Evolutionary conservation across 1,140 invertebrate species (phyloP).

Genomic region (Streblospio benedicti): DNA sequence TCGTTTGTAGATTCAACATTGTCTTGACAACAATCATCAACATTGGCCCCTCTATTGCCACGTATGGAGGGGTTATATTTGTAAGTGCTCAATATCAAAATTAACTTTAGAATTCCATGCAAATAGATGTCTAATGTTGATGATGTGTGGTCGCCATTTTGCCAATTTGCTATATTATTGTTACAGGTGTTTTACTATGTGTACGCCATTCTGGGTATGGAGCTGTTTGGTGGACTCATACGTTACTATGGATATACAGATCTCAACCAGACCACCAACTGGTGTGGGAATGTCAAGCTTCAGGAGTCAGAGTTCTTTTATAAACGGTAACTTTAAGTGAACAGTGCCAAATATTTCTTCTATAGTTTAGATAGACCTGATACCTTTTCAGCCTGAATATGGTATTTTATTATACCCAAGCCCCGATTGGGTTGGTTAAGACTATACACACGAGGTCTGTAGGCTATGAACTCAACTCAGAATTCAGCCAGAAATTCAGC

Average conservation of each 20-base stretch:
- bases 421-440: no score
- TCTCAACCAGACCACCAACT: constrained; percentile 26
- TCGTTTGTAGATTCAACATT: constrained; percentile 47
- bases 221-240: constrained; percentile 47
- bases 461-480: no score
- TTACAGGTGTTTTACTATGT: constrained; percentile 50
- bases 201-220: constrained; percentile 54
- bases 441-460: no score
- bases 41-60: constrained; percentile 50
- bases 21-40: constrained; percentile 50
- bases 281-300: constrained; percentile 47
- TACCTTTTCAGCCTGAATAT: no score
- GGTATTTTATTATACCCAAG: no score
- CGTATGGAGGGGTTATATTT: constrained; percentile 51
- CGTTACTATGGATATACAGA: constrained; percentile 37
- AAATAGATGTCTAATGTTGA: not conserved
- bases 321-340: no score
- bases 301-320: constrained; percentile 44
- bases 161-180: not conserved
- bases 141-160: no score
- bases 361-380: not conserved
- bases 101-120: not conserved
- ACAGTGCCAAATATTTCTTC: not conserved
- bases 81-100: constrained; percentile 35
- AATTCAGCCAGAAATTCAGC: no score